A percentile compares a stretch with the other conserved stretches of the same genome.
These are phyloP conservation scores for Hemiscyllium ocellatum DNA, from an alignment of 2,113 vertebrate genomes.

Conservation along the genomic window DNA sequence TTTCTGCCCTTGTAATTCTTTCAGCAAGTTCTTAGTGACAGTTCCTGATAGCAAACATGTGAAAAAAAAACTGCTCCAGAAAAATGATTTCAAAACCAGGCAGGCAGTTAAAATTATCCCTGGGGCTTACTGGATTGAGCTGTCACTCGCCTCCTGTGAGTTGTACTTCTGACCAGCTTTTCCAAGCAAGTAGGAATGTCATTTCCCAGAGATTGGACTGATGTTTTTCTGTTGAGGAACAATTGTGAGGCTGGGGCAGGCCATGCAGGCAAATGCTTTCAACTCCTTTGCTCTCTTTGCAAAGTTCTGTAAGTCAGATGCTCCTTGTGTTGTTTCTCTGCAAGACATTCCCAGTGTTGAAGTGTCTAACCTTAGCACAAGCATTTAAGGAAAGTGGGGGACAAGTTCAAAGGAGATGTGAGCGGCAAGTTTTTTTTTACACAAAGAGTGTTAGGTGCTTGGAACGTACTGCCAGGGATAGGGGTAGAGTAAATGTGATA, in stretches of 20 bases:
- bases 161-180: neutral
- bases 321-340: too few species aligned
- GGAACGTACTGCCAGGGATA: too few species aligned
- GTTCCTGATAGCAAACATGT: neutral
- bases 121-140: neutral
- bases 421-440: too few species aligned
- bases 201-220: neutral
- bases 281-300: neutral
- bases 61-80: neutral
- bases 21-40: neutral
- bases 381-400: too few species aligned
- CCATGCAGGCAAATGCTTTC: neutral
- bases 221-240: neutral
- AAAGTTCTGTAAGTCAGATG: neutral
- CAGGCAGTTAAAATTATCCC: neutral
- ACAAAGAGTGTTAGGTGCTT: too few species aligned
- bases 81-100: neutral
- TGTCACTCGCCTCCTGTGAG: neutral
- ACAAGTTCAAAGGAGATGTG: too few species aligned
- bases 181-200: neutral
- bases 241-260: neutral
- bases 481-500: too few species aligned
- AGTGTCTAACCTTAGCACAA: too few species aligned
- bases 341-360: too few species aligned
- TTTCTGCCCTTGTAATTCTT: neutral